Evolutionary conservation across 2,888 invertebrate species (phyloP).

Genomic region (Campoplex nolae): DNA sequence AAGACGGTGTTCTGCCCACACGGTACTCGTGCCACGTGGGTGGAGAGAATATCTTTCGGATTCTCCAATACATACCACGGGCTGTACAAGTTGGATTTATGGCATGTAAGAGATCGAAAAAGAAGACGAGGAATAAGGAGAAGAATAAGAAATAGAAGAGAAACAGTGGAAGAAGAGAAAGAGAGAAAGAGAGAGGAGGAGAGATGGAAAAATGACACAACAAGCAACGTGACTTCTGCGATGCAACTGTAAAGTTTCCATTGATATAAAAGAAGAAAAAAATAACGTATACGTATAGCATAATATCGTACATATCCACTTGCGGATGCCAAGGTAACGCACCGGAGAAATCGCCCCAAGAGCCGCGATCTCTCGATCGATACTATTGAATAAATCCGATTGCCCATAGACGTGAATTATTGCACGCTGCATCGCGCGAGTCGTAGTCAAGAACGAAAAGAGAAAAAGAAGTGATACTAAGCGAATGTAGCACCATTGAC

Average conservation of each 20-base stretch:
- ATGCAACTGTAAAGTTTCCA: conserved; percentile 47
- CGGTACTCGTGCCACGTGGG: conserved; percentile 70
- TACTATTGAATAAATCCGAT: conserved; percentile 63
- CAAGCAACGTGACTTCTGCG: conserved; percentile 47
- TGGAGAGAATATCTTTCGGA: conserved; percentile 63
- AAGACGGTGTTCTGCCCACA: conserved; percentile 78
- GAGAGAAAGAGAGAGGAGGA: conserved; percentile 1
- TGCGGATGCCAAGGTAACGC: conserved; percentile 28
- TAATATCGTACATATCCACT: background rate
- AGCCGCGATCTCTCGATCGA: conserved; percentile 56
- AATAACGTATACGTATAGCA: conserved; percentile 2
- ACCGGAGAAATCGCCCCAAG: conserved; percentile 60
- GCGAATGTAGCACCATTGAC: conserved; percentile 12
- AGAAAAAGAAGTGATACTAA: background rate
- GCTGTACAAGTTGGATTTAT: conserved; percentile 66
- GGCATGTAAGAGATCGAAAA: conserved; percentile 46
- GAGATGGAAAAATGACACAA: conserved; percentile 34
- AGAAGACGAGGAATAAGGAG: background rate
- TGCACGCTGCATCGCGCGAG: background rate
- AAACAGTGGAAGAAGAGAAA: background rate
- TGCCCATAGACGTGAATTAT: conserved; percentile 58
- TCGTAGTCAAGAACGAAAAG: background rate
- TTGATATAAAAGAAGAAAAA: background rate
- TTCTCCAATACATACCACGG: conserved; percentile 58
- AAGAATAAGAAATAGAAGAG: background rate